Evolutionary conservation across 2,113 vertebrate species (phyloP), one percentile per base, ranked within the genome.

Genomic region (Mohoua ochrocephala): DNA sequence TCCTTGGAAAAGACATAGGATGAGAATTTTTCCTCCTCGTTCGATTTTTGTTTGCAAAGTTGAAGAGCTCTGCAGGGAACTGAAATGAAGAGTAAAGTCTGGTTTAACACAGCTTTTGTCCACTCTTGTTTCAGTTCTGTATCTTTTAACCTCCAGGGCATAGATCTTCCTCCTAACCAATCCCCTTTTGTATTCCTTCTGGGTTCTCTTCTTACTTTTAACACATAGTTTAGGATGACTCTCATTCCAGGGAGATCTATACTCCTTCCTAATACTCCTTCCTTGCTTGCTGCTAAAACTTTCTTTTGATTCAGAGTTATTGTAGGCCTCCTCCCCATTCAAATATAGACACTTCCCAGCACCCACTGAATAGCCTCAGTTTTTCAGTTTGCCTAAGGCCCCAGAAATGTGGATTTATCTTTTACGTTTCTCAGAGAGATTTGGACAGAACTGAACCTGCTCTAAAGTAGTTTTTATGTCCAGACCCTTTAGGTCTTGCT

Each of bases 1-100:
- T 81, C 59, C 54, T 77, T 57, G 24, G 50, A 82, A 84, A 87
- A 87, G 41, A 41, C 5, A 27, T 0, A 31, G 35, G 11, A 79
- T 24, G 13, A 84, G 41, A 89, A 69, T 56, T 81, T 77, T 64
- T 35, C 19, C 56, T 65, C 50, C 35, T 54, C 28, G 1, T 35
- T 89, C 65, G 84, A 28, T 74, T 84, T 79, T 18, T 84, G n/a
- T 89, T 94, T 93, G 87, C 49, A 60, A 87, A 96, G 45, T 42
- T 30, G 37, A 69, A 92, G 37, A 84, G 50, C 37, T 84, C 87
- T 80, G 19, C 24, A 57, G 84, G 71, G 54, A 89, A 77, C 71
- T 30, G 30, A 80, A 79, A 71, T 39, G 23, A 89, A 73, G 7
- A 73, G 33, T 11, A 4, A 74, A 78, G 28, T 45, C 39, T 87